These are phyloP conservation scores for Augiades crinisus DNA, from an alignment of 2,888 invertebrate species.

Conservation along the genomic window DNA sequence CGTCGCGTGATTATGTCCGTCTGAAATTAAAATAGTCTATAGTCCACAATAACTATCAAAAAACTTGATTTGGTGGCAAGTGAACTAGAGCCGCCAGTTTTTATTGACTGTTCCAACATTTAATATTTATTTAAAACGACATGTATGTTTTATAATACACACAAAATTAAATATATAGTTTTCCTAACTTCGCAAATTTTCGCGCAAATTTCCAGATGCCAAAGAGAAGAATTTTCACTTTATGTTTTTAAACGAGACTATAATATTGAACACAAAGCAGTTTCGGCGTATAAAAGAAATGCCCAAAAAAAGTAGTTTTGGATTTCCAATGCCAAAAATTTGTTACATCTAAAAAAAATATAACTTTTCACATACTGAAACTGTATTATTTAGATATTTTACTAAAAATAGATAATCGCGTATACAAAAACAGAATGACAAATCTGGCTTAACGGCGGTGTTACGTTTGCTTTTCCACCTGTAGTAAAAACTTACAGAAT, in stretches of 20 bases:
- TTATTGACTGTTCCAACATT: not conserved
- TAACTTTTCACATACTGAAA: too few relatives aligned
- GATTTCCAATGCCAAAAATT: too few relatives aligned
- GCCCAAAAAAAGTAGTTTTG: too few relatives aligned
- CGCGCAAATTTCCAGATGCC: not conserved
- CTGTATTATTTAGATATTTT: conserved; percentile 3
- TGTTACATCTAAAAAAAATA: too few relatives aligned
- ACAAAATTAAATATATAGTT: not conserved
- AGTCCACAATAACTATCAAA: not conserved
- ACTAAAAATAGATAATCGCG: conserved; percentile 7
- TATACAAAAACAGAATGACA: conserved; percentile 12
- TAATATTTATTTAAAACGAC: not conserved
- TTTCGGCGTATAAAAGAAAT: too few relatives aligned
- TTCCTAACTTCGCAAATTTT: not conserved
- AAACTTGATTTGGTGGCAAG: not conserved
- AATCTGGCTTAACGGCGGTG: conserved; percentile 13
- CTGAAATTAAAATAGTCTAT: too few relatives aligned
- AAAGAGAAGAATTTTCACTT: too few relatives aligned
- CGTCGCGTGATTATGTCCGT: not conserved
- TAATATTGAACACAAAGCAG: too few relatives aligned
- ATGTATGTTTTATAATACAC: not conserved
- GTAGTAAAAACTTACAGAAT: conserved; percentile 3
- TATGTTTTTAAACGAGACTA: too few relatives aligned
- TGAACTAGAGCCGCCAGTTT: conserved; percentile 1
- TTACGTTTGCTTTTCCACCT: conserved; percentile 14